A percentile compares a stretch with the other conserved stretches of the same genome.
phyloP scores from a whole-genome alignment of 2,113 vertebrate species.

The Siphamia tubifer region DNA sequence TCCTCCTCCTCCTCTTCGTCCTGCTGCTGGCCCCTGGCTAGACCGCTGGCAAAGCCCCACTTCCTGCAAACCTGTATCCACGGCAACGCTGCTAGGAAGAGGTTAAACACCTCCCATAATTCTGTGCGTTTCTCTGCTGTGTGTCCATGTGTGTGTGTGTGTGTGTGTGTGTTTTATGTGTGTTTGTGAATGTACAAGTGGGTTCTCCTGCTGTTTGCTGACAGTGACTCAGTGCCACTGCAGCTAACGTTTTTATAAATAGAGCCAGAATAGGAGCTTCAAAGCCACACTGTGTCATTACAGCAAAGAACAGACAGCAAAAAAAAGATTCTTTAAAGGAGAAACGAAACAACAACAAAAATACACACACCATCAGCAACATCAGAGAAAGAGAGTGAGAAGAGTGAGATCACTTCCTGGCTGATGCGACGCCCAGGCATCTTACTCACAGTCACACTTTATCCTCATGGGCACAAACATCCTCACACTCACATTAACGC shows the following conservation, averaged over 20 bases:
- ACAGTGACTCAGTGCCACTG: conserved; percentile 67
- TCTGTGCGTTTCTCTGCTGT: conserved; percentile 9
- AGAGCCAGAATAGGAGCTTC: conserved; percentile 64
- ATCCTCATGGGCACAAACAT: not conserved
- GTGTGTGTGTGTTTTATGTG: not conserved
- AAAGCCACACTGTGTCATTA: conserved; percentile 69
- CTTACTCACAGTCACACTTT: not conserved
- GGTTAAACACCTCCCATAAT: conserved; percentile 61
- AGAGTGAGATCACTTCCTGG: conserved; percentile 48
- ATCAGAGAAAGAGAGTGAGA: not conserved
- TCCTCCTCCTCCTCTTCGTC: not conserved
- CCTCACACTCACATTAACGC: not conserved
- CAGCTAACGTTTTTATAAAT: conserved; percentile 74
- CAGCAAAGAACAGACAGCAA: not conserved
- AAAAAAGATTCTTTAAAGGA: not conserved
- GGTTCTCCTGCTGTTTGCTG: conserved; percentile 52
- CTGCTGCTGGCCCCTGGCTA: conserved; percentile 26
- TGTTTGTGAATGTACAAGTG: conserved; percentile 14
- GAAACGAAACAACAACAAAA: not conserved
- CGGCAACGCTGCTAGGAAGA: conserved; percentile 49
- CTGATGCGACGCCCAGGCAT: not conserved
- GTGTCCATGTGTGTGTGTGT: not conserved
- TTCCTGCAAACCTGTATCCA: conserved; percentile 61
- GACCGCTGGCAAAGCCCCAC: conserved; percentile 52
- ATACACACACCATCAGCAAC: not conserved